A percentile compares a stretch with the other conserved stretches of the same genome.
Conservation (phyloP, 2,113 vertebrate genomes). For the Caracal caracal region DNA sequence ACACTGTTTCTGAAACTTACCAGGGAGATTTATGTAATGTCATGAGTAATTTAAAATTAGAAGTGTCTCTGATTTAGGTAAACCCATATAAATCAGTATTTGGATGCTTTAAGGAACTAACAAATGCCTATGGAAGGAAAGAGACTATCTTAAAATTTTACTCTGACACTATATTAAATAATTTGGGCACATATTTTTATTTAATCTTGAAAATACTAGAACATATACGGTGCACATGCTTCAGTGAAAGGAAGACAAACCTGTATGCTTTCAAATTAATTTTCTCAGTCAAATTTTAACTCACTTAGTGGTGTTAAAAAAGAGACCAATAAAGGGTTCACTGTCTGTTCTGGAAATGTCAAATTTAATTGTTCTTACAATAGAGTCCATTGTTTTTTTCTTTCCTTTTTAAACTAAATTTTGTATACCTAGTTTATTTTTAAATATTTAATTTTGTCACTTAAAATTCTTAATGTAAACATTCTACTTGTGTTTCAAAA, state of each 20-base stretch:
- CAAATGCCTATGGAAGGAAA: background rate
- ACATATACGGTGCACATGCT: background rate
- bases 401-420: background rate
- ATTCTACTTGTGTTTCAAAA: constrained; percentile 16
- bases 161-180: background rate
- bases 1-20: background rate
- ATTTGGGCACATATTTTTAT: background rate
- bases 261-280: background rate
- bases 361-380: background rate
- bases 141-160: background rate
- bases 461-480: constrained; percentile 36
- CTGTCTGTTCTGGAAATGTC: background rate
- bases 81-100: background rate
- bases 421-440: background rate
- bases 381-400: background rate
- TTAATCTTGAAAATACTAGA: background rate
- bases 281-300: background rate
- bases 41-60: background rate
- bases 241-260: background rate
- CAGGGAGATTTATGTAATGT: background rate
- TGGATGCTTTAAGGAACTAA: background rate
- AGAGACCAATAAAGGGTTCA: background rate
- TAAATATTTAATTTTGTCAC: background rate
- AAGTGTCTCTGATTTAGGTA: background rate
- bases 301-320: background rate